Evolutionary conservation across 2,888 invertebrate genomes (phyloP), one percentile per base, ranked within the genome.

Genomic region (Ischnura elegans): DNA sequence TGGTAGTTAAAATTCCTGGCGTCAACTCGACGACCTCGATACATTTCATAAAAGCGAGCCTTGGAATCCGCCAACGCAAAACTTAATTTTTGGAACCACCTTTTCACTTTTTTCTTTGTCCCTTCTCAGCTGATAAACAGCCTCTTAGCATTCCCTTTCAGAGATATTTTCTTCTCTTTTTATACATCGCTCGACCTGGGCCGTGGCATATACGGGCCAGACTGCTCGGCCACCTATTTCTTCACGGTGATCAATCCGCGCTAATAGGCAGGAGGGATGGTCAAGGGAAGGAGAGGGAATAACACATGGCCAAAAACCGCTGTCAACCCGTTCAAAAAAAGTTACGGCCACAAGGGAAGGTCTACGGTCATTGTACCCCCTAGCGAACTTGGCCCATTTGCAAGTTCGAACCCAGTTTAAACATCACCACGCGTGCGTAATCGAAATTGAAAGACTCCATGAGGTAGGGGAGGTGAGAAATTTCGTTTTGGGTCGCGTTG

Each of bases 251-350:
- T 76, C 76, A 76, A 76, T 76, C 76, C 76, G 16, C 36, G 76
- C 76, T 76, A 76, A 76, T 76, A 36, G 76, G 76, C 76, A 36
- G 16, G 10, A 29, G 29, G 29, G 66, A 6, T 29, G 76, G 36
- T 29, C 25, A 76, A 61, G 61, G 76, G 36, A 36, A 36, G 76
- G 4, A 13, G 76, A n/a, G 36, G 36, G 16, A 76, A 76, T 36
- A 6, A 36, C 16, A 29, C 16, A n/a, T 61, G 21, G n/a, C 76
- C 76, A 36, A 36, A 19, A 25, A 21, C 29, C 76, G 76, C 76
- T 76, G 76, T 36, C 76, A 76, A 76, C 76, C 76, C 76, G 76
- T 76, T 76, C 36, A 76, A 76, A 76, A 76, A 76, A 36, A 13
- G 16, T 13, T 4, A 36, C 36, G 61, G 36, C 36, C n/a, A 25